A percentile compares a stretch with the other conserved stretches of the same genome.
Conservation (phyloP, 2,888 invertebrate species). For the Gortyna flavago region DNA sequence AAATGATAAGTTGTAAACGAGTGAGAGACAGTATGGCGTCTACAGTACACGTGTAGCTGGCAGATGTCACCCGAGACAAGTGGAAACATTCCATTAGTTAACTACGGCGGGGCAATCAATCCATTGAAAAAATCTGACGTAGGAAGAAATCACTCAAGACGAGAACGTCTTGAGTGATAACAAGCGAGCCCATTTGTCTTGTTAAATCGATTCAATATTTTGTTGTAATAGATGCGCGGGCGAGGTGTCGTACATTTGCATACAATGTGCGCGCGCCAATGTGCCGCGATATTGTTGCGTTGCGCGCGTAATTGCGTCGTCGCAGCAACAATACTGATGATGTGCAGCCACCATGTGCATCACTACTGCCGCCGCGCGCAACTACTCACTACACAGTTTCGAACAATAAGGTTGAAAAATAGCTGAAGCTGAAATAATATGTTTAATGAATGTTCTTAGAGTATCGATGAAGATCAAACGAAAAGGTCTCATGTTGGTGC, state of each 20-base stretch:
- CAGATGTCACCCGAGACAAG: background rate
- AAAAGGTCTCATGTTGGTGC: background rate
- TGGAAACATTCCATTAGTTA: slow-evolving; percentile 1
- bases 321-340: slow-evolving; percentile 30
- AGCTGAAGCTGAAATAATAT: background rate
- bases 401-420: background rate
- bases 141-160: background rate
- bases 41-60: background rate
- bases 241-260: slow-evolving; percentile 72
- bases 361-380: background rate
- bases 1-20: slow-evolving; percentile 43
- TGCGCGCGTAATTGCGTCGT: slow-evolving; percentile 61
- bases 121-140: background rate
- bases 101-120: background rate
- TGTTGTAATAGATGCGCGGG: slow-evolving; percentile 35
- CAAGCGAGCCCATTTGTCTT: slow-evolving; percentile 34
- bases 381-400: background rate
- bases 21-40: slow-evolving; percentile 25
- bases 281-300: slow-evolving; percentile 61
- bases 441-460: background rate
- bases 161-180: background rate
- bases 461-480: background rate
- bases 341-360: slow-evolving; percentile 12
- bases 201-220: slow-evolving; percentile 41
- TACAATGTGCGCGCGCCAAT: slow-evolving; percentile 73